phyloP scores from a whole-genome alignment of 2,888 invertebrate species.

The Xanthorhoe designata region DNA sequence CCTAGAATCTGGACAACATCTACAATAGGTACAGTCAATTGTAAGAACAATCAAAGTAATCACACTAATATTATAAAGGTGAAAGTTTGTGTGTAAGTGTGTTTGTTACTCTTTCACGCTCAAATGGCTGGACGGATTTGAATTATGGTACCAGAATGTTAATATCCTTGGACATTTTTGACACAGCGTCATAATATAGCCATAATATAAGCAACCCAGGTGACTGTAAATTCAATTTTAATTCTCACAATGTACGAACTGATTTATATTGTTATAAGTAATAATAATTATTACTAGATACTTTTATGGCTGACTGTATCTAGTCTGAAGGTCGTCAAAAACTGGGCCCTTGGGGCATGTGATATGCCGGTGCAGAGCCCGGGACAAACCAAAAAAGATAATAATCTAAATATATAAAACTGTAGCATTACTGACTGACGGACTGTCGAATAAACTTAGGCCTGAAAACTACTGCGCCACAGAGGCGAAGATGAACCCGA shows the following conservation, averaged over 20 bases:
- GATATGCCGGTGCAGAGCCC: background rate
- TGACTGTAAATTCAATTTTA: no score
- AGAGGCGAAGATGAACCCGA: no score
- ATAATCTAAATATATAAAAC: background rate
- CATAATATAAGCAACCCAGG: no score
- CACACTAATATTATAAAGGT: no score
- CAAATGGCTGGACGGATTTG: no score
- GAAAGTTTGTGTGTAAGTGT: no score
- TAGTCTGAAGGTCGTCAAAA: slow-evolving; percentile 8
- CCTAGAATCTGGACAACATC: slow-evolving; percentile 8
- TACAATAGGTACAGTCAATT: background rate
- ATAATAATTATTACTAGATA: background rate
- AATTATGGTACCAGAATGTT: no score
- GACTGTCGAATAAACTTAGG: background rate
- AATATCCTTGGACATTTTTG: no score
- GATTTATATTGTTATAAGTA: background rate
- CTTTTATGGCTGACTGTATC: background rate
- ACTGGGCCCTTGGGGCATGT: slow-evolving; percentile 1
- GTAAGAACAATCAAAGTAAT: background rate
- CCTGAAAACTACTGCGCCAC: no score
- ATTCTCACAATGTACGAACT: no score
- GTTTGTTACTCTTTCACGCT: no score
- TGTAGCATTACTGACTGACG: background rate
- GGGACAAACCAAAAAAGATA: background rate
- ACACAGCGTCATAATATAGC: no score